These are phyloP conservation scores for Apeira syringaria DNA, from an alignment of 2,888 invertebrate species.

Conservation along the genomic window DNA sequence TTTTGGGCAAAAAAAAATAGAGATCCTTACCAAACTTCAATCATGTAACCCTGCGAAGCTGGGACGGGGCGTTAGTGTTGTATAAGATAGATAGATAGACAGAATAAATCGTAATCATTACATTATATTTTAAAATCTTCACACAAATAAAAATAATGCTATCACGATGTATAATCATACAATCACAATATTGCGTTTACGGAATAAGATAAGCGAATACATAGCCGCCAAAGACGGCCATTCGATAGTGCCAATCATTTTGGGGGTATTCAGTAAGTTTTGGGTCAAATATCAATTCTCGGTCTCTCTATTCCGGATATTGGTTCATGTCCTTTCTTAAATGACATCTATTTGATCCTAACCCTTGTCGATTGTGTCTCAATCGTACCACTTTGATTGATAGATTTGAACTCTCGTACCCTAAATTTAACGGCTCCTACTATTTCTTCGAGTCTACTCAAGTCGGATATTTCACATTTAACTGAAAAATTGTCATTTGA, in stretches of 20 bases:
- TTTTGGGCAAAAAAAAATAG: no score
- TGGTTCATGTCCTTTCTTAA: slow-evolving; percentile 41
- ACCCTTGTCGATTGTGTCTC: slow-evolving; percentile 40
- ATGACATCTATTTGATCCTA: slow-evolving; percentile 38
- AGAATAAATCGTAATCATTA: no score
- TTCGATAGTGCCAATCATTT: slow-evolving; percentile 11
- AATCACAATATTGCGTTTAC: no score
- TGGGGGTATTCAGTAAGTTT: slow-evolving; percentile 25
- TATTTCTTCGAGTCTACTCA: not conserved
- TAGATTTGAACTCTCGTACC: slow-evolving; percentile 19
- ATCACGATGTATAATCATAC: no score
- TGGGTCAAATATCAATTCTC: slow-evolving; percentile 47
- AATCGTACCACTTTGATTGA: slow-evolving; percentile 33
- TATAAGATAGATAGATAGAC: no score
- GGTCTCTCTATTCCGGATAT: slow-evolving; percentile 36
- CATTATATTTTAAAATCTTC: no score
- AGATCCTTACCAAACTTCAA: no score
- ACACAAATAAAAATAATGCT: no score
- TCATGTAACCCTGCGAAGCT: no score
- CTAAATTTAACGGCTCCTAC: slow-evolving; percentile 10
- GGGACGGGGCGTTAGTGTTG: no score
- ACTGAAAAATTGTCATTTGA: slow-evolving; percentile 29
- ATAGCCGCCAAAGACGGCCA: no score
- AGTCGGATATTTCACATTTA: slow-evolving; percentile 11
- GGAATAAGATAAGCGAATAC: no score